phyloP scores from a whole-genome alignment of 2,888 invertebrate species.

The Balanococcus diminutus region DNA sequence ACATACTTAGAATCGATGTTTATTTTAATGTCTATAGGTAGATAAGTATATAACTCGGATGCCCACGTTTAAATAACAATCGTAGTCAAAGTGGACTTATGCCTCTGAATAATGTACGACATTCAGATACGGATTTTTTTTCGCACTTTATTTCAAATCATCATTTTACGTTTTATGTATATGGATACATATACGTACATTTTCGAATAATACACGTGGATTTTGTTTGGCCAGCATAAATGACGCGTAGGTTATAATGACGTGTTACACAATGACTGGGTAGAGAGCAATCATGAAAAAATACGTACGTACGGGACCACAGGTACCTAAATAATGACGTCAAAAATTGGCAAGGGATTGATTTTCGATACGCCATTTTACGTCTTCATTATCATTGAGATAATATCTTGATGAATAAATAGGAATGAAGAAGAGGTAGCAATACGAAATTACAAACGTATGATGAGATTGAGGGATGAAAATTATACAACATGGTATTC shows the following conservation, averaged over 20 bases:
- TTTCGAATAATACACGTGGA: neutral
- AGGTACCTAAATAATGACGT: no score
- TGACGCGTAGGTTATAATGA: neutral
- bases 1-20: neutral
- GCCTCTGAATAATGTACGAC: neutral
- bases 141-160: neutral
- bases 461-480: neutral
- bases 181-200: neutral
- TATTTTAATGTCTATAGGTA: neutral
- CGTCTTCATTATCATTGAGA: neutral
- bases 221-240: neutral
- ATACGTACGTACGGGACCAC: neutral
- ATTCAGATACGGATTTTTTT: neutral
- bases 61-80: neutral
- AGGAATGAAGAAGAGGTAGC: neutral
- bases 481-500: no score
- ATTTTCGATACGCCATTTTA: neutral
- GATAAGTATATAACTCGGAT: neutral
- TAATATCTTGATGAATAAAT: neutral
- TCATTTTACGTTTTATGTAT: neutral
- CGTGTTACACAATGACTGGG: neutral
- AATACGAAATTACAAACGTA: neutral
- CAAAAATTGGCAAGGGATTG: neutral
- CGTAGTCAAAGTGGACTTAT: neutral
- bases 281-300: neutral